phyloP scores from a whole-genome alignment of 2,113 vertebrate species.

The Spheniscus mendiculus region DNA sequence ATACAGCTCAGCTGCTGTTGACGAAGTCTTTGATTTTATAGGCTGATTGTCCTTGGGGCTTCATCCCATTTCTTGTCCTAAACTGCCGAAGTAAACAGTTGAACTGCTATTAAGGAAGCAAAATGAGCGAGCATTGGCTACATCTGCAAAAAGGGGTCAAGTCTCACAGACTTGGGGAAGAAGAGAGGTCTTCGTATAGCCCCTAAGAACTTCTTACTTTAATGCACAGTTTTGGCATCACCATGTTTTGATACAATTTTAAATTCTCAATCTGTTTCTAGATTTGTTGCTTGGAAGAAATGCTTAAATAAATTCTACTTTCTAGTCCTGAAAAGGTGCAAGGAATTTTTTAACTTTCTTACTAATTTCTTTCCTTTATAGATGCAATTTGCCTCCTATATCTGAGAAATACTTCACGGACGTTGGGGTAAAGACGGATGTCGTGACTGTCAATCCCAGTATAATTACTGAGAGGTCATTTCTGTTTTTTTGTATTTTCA shows the following conservation, averaged over 20 bases:
- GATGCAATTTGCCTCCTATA: constrained; percentile 96
- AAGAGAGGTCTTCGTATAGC: background rate
- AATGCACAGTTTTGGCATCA: background rate
- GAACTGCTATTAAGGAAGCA: background rate
- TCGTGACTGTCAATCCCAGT: constrained; percentile 97
- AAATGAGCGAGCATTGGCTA: background rate
- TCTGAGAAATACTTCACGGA: constrained; percentile 89
- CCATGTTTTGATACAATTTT: background rate
- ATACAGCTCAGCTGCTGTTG: background rate
- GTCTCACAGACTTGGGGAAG: background rate
- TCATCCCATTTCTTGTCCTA: background rate
- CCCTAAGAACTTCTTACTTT: background rate
- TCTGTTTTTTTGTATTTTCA: background rate
- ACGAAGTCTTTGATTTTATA: background rate
- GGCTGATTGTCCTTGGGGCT: background rate
- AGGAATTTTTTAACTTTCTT: background rate
- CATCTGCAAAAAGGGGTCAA: background rate
- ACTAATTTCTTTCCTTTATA: constrained; percentile 53
- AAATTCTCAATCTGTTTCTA: background rate
- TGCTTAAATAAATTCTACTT: background rate
- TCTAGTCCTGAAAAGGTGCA: background rate
- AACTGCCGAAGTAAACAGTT: background rate
- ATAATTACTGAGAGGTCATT: constrained; percentile 94
- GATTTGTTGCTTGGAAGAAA: background rate
- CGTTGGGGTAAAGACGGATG: constrained; percentile 92